Percentiles rank a stretch among this genome's conserved stretches.
Evolutionary conservation across 2,113 vertebrate species (phyloP).

Genomic region (Dipodomys merriami): DNA sequence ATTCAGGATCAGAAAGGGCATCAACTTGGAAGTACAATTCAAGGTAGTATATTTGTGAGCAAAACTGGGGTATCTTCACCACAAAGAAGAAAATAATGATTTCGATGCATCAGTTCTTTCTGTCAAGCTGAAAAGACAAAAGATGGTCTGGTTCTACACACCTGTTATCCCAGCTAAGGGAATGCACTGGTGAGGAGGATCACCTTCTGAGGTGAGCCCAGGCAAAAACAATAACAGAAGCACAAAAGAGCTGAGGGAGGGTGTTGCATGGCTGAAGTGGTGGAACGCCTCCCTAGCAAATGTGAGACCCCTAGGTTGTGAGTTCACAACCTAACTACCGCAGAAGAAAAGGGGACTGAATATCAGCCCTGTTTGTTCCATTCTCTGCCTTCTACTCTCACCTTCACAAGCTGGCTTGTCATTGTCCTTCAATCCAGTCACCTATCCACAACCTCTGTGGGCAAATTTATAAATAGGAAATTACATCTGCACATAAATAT

Average conservation of each 20-base stretch:
- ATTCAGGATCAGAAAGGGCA: not conserved
- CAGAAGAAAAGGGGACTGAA: not conserved
- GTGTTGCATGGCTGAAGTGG: too few species aligned
- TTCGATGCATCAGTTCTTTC: not conserved
- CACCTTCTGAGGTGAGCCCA: too few species aligned
- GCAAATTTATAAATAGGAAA: slow-evolving; percentile 62
- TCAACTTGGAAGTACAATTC: not conserved
- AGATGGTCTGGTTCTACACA: too few species aligned
- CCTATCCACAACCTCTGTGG: not conserved
- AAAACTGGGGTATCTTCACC: not conserved
- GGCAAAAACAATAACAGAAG: too few species aligned
- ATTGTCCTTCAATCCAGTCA: not conserved
- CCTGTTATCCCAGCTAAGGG: too few species aligned
- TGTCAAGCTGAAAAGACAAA: not conserved
- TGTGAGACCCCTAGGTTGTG: too few species aligned
- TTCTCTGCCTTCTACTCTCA: not conserved
- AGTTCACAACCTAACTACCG: too few species aligned
- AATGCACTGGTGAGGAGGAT: too few species aligned
- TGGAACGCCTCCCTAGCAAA: too few species aligned
- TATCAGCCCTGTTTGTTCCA: not conserved
- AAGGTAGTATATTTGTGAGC: not conserved
- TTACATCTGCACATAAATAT: slow-evolving; percentile 11
- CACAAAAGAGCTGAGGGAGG: too few species aligned
- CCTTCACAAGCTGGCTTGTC: not conserved
- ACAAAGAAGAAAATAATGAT: not conserved